Evolutionary conservation across 2,797 vertebrate species (phyloP).

Genomic region (Arnoldichthys spilopterus): DNA sequence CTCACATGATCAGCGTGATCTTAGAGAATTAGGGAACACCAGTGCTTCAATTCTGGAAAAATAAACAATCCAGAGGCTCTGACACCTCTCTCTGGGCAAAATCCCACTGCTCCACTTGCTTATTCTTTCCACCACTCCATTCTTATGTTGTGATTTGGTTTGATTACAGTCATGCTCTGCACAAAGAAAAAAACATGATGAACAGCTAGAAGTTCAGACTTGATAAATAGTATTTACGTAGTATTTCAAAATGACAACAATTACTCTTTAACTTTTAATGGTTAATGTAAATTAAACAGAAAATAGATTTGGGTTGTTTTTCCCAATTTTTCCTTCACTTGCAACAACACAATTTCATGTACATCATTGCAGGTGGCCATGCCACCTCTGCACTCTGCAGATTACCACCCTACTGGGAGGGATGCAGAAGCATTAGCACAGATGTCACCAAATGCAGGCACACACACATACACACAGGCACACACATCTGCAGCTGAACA

Average conservation of each 20-base stretch:
- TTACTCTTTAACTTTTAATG: neutral
- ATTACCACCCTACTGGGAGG: slow-evolving; percentile 44
- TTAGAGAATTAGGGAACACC: no score
- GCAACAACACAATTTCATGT: neutral
- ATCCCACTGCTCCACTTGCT: no score
- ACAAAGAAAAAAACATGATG: no score
- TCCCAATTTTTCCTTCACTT: neutral
- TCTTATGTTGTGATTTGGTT: no score
- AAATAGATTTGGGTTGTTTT: neutral
- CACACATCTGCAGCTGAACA: slow-evolving; percentile 25
- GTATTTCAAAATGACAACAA: neutral
- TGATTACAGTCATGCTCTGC: no score
- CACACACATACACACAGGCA: slow-evolving; percentile 1
- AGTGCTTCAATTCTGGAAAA: no score
- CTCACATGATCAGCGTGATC: no score
- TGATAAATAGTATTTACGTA: no score
- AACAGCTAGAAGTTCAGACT: no score
- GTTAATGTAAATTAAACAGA: neutral
- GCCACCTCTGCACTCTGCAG: slow-evolving; percentile 42
- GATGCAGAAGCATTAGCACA: slow-evolving; percentile 38
- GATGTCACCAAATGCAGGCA: slow-evolving; percentile 28
- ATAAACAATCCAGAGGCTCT: no score
- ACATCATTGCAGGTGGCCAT: slow-evolving; percentile 29
- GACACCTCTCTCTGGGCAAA: no score
- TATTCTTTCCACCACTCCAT: no score